Base-by-base conservation (phyloP, 1,140 invertebrate genomes). In the Mactra quadrangularis region DNA sequence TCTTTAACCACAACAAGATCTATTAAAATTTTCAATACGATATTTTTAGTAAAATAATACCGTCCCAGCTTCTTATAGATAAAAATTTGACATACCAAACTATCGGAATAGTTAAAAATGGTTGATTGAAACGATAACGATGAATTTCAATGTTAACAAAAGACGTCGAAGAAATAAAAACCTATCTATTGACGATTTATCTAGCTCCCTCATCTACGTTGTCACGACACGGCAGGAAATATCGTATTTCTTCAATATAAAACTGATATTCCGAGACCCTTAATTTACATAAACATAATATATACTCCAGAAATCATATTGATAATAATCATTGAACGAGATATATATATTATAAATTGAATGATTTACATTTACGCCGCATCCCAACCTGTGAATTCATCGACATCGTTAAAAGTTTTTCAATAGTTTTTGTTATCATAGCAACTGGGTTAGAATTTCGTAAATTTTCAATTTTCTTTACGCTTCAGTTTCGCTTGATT, bases 281-380 rank as follows among this genome's bases (percentile, higher is more conserved):
- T 68, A 53, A 78, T 78, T 78, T 68, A 78, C 76, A 78, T 78
- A 78, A 78, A 78, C 64, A 78, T 57, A 52, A 78, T 78, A 53
- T 78, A 78, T 78, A 78, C 53, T 68, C 62, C 27, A 35, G 22
- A 62, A 45, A 68, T n/a, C n/a, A n/a, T 31, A 78, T 78, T 78
- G 76, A 78, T 78, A 68, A 29, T 53, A 17, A 78, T 78, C 76
- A 64, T 38, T 78, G 15, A 29, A 11, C 15, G 38, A 41, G 15
- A 41, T 41, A 41, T n/a, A n/a, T n/a, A n/a, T n/a, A n/a, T n/a
- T n/a, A n/a, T n/a, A n/a, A n/a, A n/a, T n/a, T n/a, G n/a, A n/a
- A n/a, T n/a, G n/a, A n/a, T n/a, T n/a, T n/a, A n/a, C n/a, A n/a
- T n/a, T n/a, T n/a, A n/a, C n/a, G n/a, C n/a, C n/a, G n/a, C n/a